Evolutionary conservation across 92 coral and sea anemone genomes (phyloP).

Genomic region (Parazoanthus swiftii): DNA sequence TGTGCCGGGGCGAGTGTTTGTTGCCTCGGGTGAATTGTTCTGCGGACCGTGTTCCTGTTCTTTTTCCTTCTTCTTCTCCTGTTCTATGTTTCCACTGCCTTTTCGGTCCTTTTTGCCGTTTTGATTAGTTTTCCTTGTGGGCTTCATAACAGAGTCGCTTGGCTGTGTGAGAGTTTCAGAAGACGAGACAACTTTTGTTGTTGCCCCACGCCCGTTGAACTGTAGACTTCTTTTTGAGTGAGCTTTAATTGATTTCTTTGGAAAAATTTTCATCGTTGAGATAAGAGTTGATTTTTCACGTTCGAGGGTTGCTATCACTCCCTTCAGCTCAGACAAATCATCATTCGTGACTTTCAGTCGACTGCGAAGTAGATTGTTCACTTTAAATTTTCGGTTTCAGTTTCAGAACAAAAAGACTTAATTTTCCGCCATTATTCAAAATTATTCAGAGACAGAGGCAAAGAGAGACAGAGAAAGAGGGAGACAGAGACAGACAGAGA

Average conservation of each 20-base stretch:
- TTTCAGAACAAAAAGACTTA: background rate
- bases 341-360: constrained; percentile 35
- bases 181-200: constrained; percentile 27
- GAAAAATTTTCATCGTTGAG: constrained; percentile 23
- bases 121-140: constrained; percentile 21
- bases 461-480: background rate
- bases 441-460: background rate
- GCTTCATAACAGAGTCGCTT: constrained; percentile 15
- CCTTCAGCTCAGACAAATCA: constrained; percentile 38
- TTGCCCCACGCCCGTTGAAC: constrained; percentile 20
- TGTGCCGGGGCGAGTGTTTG: too few relatives aligned
- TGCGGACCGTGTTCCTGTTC: background rate
- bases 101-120: constrained; percentile 8
- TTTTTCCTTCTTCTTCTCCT: background rate
- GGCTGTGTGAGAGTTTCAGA: constrained; percentile 30
- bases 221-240: background rate
- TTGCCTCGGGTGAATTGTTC: too few relatives aligned
- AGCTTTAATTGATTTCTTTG: constrained; percentile 36
- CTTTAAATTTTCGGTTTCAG: constrained; percentile 32
- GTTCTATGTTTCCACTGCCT: too few relatives aligned
- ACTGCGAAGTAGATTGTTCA: constrained; percentile 33
- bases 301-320: constrained; percentile 30
- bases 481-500: background rate
- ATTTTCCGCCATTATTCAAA: constrained; percentile 47
- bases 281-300: constrained; percentile 42